Percentiles rank a stretch among this genome's conserved stretches.
phyloP scores from a whole-genome alignment of 2,113 vertebrate species.

The Corapipo altera region DNA sequence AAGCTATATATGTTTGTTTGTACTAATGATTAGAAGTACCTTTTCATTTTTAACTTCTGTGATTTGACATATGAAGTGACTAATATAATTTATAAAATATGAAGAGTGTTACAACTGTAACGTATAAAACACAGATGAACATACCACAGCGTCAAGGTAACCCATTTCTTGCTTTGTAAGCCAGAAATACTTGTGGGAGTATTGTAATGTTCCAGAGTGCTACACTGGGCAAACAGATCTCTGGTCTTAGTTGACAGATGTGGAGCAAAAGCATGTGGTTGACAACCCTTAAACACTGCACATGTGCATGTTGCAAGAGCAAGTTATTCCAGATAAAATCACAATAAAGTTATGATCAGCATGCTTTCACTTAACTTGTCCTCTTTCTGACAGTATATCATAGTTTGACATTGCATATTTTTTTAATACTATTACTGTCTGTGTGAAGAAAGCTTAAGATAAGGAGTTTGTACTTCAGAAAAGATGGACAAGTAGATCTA shows the following conservation, averaged over 20 bases:
- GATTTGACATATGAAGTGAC: neutral
- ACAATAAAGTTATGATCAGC: neutral
- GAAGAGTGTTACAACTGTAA: neutral
- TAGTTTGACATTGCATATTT: neutral
- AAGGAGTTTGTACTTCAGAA: neutral
- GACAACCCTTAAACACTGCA: neutral
- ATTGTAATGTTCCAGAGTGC: neutral
- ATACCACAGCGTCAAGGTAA: neutral
- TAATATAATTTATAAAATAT: neutral
- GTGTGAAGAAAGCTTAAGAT: neutral
- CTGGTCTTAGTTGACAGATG: neutral
- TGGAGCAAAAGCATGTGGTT: neutral
- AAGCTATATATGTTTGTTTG: neutral
- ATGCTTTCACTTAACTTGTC: neutral
- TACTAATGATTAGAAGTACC: neutral
- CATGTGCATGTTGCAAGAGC: neutral
- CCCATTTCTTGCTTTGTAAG: neutral
- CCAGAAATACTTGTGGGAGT: neutral
- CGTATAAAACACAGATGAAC: neutral
- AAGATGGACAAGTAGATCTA: neutral
- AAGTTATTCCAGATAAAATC: neutral
- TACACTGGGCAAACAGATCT: neutral
- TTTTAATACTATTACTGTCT: neutral
- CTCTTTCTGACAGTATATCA: neutral
- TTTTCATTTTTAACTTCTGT: conserved; percentile 3